These are phyloP conservation scores for Anthophora plumipes DNA, from an alignment of 2,888 invertebrate genomes.

Conservation along the genomic window DNA sequence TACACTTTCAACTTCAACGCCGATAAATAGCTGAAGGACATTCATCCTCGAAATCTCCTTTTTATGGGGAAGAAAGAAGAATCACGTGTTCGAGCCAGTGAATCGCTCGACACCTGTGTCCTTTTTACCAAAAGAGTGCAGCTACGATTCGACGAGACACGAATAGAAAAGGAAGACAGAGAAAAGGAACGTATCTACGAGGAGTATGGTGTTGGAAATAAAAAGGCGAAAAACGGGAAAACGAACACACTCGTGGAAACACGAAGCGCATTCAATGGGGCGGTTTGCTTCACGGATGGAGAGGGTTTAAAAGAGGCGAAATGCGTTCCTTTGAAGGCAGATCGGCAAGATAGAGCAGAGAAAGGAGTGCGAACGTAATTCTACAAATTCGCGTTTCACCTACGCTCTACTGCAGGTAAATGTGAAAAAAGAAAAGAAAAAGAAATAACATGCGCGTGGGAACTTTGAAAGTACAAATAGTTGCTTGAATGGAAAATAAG, in stretches of 20 bases:
- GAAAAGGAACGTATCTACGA: conserved; percentile 10
- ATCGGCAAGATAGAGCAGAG: conserved; percentile 47
- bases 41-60: conserved; percentile 28
- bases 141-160: conserved; percentile 23
- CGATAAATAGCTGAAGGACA: conserved; percentile 32
- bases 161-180: background rate
- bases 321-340: conserved; percentile 67
- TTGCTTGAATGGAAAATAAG: conserved; percentile 18
- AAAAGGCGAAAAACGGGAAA: conserved; percentile 62
- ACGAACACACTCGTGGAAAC: conserved; percentile 64
- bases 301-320: conserved; percentile 46
- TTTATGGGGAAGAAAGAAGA: background rate
- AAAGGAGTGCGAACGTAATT: conserved; percentile 38
- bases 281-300: conserved; percentile 49
- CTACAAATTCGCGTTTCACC: conserved; percentile 43
- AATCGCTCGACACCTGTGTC: conserved; percentile 46
- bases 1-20: conserved; percentile 22
- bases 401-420: conserved; percentile 20
- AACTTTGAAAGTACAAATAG: conserved; percentile 33
- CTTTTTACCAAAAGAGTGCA: conserved; percentile 15
- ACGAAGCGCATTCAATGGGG: conserved; percentile 61
- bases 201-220: conserved; percentile 56
- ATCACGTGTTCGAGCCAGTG: conserved; percentile 39
- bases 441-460: background rate
- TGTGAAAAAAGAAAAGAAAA: conserved; percentile 6